Evolutionary conservation across 2,797 vertebrate genomes (phyloP).

Genomic region (Cynopterus sphinx): DNA sequence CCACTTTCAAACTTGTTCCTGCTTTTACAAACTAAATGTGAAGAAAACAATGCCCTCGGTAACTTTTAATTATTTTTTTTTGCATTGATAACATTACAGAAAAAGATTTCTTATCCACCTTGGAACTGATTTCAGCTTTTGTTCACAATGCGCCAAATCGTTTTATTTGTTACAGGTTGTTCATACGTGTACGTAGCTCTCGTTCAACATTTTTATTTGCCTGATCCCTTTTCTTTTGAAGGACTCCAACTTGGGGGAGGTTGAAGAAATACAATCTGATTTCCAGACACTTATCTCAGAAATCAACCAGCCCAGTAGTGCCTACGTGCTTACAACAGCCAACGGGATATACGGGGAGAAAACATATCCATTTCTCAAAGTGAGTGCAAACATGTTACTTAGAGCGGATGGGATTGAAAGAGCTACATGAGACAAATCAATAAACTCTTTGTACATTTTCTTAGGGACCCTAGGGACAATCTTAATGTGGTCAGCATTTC

Average conservation of each 20-base stretch:
- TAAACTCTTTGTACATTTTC: neutral
- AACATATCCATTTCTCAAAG: constrained; percentile 65
- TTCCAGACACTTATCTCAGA: constrained; percentile 79
- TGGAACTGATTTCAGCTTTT: neutral
- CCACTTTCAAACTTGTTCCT: neutral
- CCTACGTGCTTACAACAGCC: constrained; percentile 81
- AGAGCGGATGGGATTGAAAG: neutral
- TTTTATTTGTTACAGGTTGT: neutral
- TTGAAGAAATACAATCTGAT: constrained; percentile 71
- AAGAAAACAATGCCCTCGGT: neutral
- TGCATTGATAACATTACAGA: neutral
- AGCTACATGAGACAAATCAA: neutral
- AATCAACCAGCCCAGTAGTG: constrained; percentile 73
- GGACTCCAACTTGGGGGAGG: constrained; percentile 39
- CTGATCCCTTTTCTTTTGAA: constrained; percentile 47
- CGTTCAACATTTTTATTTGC: constrained; percentile 4
- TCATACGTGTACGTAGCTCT: neutral
- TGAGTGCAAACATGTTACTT: constrained; percentile 30
- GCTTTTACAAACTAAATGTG: neutral
- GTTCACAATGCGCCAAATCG: neutral
- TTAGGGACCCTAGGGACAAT: neutral
- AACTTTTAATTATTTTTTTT: neutral
- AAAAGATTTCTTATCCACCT: neutral
- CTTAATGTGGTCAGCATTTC: neutral
- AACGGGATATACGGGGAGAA: constrained; percentile 83